Conservation (phyloP, 2,113 vertebrate genomes). For the Halcyon malimbica region DNA sequence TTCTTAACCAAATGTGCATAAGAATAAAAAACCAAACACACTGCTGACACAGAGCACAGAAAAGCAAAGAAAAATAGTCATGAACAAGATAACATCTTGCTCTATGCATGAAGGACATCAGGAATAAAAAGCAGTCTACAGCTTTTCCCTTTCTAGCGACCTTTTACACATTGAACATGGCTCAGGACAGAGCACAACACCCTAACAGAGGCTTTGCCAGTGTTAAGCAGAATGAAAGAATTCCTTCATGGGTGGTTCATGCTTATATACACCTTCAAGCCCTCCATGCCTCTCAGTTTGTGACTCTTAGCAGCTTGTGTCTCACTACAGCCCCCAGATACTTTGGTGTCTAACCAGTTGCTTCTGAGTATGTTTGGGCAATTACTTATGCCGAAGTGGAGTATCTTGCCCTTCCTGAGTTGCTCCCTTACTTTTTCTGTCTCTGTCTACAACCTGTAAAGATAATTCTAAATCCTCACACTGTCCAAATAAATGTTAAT, state of each 20-base stretch:
- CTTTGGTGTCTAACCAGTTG: neutral
- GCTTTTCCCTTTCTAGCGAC: neutral
- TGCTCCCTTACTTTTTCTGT: neutral
- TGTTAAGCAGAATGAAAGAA: neutral
- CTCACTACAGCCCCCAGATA: neutral
- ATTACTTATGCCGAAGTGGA: neutral
- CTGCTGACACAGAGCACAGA: neutral
- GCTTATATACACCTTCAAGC: neutral
- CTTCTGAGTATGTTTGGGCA: neutral
- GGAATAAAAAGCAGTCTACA: neutral
- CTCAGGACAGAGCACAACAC: neutral
- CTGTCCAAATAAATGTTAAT: neutral
- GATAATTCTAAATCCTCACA: neutral
- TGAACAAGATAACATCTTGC: neutral
- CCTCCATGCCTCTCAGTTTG: neutral
- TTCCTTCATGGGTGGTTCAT: neutral
- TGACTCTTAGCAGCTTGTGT: neutral
- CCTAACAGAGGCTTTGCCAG: neutral
- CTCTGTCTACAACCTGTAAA: neutral
- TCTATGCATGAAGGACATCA: neutral
- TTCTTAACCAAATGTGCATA: neutral
- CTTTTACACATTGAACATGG: neutral
- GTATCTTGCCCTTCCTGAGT: neutral
- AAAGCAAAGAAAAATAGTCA: neutral
- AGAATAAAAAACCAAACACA: neutral